These are phyloP conservation scores for Epinephelus cyanopodus DNA, from an alignment of 2,113 vertebrate species.

Conservation along the genomic window DNA sequence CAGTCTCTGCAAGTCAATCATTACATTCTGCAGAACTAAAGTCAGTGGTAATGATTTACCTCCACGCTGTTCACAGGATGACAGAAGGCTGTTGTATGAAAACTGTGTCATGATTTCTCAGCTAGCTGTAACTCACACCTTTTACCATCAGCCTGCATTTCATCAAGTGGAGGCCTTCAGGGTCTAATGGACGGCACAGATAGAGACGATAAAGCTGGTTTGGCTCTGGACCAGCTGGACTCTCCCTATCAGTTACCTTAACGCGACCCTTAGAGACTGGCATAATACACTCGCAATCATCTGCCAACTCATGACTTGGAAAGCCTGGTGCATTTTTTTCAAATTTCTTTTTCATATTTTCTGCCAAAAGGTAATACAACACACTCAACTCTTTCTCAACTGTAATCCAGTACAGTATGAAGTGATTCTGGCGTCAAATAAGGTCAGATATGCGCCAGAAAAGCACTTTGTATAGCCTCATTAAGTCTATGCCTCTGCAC, in stretches of 20 bases:
- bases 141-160: conserved; percentile 44
- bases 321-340: conserved; percentile 50
- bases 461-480: conserved; percentile 31
- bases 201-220: conserved; percentile 46
- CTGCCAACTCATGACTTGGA: conserved; percentile 62
- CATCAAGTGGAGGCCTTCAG: conserved; percentile 64
- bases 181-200: conserved; percentile 31
- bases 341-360: conserved; percentile 16
- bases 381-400: conserved; percentile 34
- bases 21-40: conserved; percentile 19
- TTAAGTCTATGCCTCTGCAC: conserved; percentile 30
- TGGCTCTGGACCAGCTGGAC: conserved; percentile 69
- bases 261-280: conserved; percentile 57
- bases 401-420: conserved; percentile 59
- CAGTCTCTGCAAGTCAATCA: conserved; percentile 36
- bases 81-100: conserved; percentile 30
- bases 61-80: neutral
- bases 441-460: conserved; percentile 17
- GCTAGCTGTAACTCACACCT: conserved; percentile 38
- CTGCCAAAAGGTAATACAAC: conserved; percentile 68
- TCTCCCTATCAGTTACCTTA: conserved; percentile 57
- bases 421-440: conserved; percentile 48
- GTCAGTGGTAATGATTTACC: conserved; percentile 54
- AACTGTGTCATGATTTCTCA: conserved; percentile 31
- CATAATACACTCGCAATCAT: conserved; percentile 47